phyloP scores from a whole-genome alignment of 2,888 invertebrate genomes.

The Imbricaverruca yamaguchii region DNA sequence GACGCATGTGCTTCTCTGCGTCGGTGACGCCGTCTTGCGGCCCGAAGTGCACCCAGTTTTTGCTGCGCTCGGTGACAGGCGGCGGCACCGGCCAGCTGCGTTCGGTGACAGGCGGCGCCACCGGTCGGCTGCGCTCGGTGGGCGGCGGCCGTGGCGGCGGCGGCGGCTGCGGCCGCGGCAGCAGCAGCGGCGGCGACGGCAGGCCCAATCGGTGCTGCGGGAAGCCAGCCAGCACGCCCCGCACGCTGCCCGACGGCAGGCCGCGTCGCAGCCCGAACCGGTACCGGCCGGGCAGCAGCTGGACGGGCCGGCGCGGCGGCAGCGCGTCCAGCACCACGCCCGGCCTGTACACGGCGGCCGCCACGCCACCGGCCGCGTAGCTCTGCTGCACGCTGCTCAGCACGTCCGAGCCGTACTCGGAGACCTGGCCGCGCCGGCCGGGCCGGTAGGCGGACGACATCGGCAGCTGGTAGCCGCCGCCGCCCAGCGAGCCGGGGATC shows the following conservation, averaged over 20 bases:
- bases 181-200: not conserved
- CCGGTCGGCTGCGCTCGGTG: not conserved
- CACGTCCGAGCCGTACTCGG: slow-evolving; percentile 9
- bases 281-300: slow-evolving; percentile 24
- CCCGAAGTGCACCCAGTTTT: slow-evolving; percentile 12
- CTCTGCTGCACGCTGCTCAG: slow-evolving; percentile 19
- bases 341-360: slow-evolving; percentile 11
- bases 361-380: not conserved
- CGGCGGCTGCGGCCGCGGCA: not conserved
- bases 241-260: slow-evolving; percentile 30
- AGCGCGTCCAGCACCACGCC: slow-evolving; percentile 4
- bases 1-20: not conserved
- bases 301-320: not conserved
- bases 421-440: not conserved
- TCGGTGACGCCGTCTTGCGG: slow-evolving; percentile 19
- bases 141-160: not conserved
- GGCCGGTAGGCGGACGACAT: not conserved
- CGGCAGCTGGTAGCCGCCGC: not conserved
- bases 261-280: slow-evolving; percentile 32
- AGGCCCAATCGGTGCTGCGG: not conserved
- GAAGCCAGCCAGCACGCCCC: slow-evolving; percentile 18
- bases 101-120: not conserved
- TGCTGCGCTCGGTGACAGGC: not conserved
- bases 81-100: not conserved
- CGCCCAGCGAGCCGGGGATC: slow-evolving; percentile 8